Conservation (phyloP, 2,888 invertebrate genomes). For the Chesias legatella region DNA sequence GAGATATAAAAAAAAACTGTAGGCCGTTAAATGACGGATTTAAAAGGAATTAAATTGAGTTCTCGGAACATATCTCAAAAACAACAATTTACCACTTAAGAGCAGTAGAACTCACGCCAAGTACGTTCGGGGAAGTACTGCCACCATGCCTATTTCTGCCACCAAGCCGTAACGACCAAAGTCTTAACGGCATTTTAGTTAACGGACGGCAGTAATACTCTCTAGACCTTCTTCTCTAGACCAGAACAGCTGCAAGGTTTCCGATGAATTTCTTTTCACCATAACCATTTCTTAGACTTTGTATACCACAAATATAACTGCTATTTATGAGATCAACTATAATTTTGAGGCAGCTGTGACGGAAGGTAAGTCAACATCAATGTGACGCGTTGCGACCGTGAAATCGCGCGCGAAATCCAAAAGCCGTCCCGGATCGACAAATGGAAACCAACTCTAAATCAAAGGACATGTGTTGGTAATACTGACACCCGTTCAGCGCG, state of each 20-base stretch:
- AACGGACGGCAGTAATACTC: too few relatives aligned
- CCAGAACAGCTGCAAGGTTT: background rate
- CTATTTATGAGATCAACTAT: constrained; percentile 32
- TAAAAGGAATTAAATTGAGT: too few relatives aligned
- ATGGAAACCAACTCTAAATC: constrained; percentile 62
- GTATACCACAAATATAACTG: constrained; percentile 26
- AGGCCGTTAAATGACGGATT: too few relatives aligned
- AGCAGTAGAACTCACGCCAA: too few relatives aligned
- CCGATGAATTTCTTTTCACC: background rate
- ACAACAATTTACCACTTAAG: too few relatives aligned
- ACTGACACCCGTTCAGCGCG: constrained; percentile 74
- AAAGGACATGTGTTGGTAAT: constrained; percentile 77
- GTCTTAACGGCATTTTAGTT: too few relatives aligned
- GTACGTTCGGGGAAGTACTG: too few relatives aligned
- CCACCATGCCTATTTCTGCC: too few relatives aligned
- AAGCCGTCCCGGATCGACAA: constrained; percentile 65
- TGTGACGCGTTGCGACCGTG: constrained; percentile 74
- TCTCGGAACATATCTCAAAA: too few relatives aligned
- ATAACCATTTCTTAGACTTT: constrained; percentile 22
- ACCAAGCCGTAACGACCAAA: too few relatives aligned
- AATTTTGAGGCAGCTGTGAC: constrained; percentile 72
- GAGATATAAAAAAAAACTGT: too few relatives aligned
- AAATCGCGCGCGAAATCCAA: constrained; percentile 75
- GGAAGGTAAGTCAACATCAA: constrained; percentile 80
- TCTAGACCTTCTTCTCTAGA: too few relatives aligned